phyloP scores from a whole-genome alignment of 1,140 invertebrate genomes.

The Battus philenor region DNA sequence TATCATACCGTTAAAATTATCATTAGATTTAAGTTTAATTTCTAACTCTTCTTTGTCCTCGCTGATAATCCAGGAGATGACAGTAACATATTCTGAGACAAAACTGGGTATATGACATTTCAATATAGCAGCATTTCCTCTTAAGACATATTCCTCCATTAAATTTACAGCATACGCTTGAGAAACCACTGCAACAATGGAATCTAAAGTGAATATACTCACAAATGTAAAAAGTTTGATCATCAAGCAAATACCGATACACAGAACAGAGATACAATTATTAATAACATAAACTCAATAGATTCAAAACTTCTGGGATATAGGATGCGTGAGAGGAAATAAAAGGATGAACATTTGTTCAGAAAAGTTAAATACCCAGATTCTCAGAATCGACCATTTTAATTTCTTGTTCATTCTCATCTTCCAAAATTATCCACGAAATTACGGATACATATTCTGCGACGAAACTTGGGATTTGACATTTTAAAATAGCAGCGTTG shows the following conservation, averaged over 20 bases:
- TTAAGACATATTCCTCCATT: slow-evolving; percentile 93
- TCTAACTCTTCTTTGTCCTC: slow-evolving; percentile 72
- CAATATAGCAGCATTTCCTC: slow-evolving; percentile 91
- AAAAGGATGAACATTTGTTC: slow-evolving; percentile 18
- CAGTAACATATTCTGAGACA: slow-evolving; percentile 91
- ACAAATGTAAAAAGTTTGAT: neutral
- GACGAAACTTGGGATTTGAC: slow-evolving; percentile 91
- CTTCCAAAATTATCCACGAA: slow-evolving; percentile 82
- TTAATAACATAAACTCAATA: neutral
- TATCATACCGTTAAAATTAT: slow-evolving; percentile 82
- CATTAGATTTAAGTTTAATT: slow-evolving; percentile 77
- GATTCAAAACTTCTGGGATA: too few species aligned
- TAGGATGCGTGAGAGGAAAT: slow-evolving; percentile 16
- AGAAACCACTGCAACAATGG: slow-evolving; percentile 87
- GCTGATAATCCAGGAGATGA: slow-evolving; percentile 90
- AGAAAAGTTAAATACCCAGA: slow-evolving; percentile 41
- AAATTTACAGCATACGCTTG: slow-evolving; percentile 92
- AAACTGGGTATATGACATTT: slow-evolving; percentile 96
- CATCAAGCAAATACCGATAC: too few species aligned
- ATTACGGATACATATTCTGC: slow-evolving; percentile 87
- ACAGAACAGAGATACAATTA: too few species aligned
- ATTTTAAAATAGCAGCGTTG: slow-evolving; percentile 92
- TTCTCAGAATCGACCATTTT: slow-evolving; percentile 45
- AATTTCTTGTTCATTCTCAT: slow-evolving; percentile 68
- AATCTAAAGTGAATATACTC: slow-evolving; percentile 23